phyloP scores from a whole-genome alignment of 2,797 vertebrate species.

The Rhinophrynus dorsalis region DNA sequence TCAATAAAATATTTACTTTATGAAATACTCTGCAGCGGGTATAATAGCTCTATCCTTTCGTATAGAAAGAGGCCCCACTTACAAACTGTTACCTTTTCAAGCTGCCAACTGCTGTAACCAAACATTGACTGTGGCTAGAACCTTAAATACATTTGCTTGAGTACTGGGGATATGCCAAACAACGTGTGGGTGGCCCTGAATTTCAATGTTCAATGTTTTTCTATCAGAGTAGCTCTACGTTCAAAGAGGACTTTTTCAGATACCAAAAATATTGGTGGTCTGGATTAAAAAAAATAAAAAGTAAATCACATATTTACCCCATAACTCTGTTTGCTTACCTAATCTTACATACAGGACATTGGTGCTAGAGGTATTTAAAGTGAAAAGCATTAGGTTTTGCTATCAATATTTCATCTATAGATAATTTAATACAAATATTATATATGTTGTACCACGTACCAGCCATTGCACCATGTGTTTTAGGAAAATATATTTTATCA shows the following conservation, averaged over 20 bases:
- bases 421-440: too few relatives aligned
- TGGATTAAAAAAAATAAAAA: too few relatives aligned
- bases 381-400: too few relatives aligned
- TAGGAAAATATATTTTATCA: too few relatives aligned
- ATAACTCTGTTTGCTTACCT: too few relatives aligned
- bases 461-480: too few relatives aligned
- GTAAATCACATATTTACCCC: too few relatives aligned
- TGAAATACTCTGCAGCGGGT: not conserved
- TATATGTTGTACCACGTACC: too few relatives aligned
- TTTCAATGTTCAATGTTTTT: not conserved
- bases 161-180: not conserved
- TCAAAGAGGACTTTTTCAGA: not conserved
- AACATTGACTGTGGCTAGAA: not conserved
- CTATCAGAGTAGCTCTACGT: not conserved
- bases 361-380: too few relatives aligned
- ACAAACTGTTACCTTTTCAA: not conserved
- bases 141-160: not conserved
- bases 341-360: too few relatives aligned
- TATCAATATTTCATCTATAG: too few relatives aligned
- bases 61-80: not conserved
- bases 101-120: not conserved
- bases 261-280: not conserved
- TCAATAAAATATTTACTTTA: slow-evolving; percentile 5
- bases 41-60: not conserved
- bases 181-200: not conserved